Evolutionary conservation across 1,140 invertebrate genomes (phyloP), one percentile per base, ranked within the genome.

Genomic region (Drosophila bifasciata): DNA sequence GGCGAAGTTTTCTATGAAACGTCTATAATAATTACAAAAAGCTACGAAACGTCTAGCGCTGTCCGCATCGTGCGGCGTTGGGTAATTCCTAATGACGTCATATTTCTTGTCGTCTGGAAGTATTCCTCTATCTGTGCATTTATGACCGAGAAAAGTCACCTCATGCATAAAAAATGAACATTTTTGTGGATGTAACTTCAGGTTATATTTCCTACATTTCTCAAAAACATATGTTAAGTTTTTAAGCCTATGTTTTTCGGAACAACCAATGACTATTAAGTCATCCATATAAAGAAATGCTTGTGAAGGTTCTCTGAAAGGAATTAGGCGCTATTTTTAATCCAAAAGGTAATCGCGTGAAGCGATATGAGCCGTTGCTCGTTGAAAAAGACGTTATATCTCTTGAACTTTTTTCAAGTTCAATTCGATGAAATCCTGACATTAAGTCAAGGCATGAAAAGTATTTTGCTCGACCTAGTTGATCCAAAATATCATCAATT

Each of bases 211-310:
- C 49, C 49, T 17, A 17, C 49, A 51, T 51, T 51, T 51, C 15
- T 51, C 58, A 51, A 60, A 51, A 51, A 50, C 39, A 15, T 60
- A 16, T 28, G 46, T 51, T 50, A 51, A 60, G 48, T 60, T 60
- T 51, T 44, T 51, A 16, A 60, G 46, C 48, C 51, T 23, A 23
- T 21, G 39, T 53, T 17, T 53, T 39, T 51, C 32, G 49, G 49
- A 51, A 51, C 49, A 51, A 51, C 49, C 49, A 2, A 51, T 51
- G 11, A 51, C 48, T 60, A 51, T 51, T 51, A 51, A 43, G 17
- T 60, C 39, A 60, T 60, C 51, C 59, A 62, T 62, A 23, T 62
- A 53, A 62, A 52, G 49, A 16, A 60, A 60, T 28, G 57, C 46
- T 60, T 50, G 39, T 7, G 46, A 60, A 28, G 57, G 46, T 43